Percentiles rank a stretch among this genome's conserved stretches.
phyloP scores from a whole-genome alignment of 1,140 invertebrate species.

The Drosophila ironensis region DNA sequence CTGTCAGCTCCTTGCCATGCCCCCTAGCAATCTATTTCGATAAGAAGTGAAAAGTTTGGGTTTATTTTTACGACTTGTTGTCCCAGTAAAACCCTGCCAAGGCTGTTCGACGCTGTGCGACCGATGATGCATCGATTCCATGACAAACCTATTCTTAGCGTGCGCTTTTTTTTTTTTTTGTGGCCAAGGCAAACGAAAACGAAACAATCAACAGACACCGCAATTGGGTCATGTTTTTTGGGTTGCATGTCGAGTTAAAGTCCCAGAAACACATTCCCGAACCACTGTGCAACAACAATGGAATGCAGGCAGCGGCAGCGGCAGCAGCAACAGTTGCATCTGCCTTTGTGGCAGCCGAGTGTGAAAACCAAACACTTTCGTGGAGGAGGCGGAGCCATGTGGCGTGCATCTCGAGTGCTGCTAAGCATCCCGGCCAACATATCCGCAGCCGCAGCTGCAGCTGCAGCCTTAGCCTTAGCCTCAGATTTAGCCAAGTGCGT shows the following conservation, averaged over 20 bases:
- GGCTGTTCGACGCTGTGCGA: background rate
- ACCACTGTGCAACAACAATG: conserved; percentile 17
- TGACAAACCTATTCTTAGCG: conserved; percentile 8
- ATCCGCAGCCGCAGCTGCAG: background rate
- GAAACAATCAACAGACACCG: background rate
- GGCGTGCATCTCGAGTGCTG: conserved; percentile 19
- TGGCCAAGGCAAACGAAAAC: conserved; percentile 6
- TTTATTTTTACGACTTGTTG: background rate
- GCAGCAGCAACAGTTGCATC: conserved; percentile 51
- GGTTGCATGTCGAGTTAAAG: background rate
- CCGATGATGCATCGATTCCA: conserved; percentile 1
- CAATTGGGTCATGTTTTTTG: conserved; percentile 6
- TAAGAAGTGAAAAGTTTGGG: background rate
- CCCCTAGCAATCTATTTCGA: background rate
- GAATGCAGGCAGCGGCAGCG: conserved; percentile 2
- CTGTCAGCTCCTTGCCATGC: background rate
- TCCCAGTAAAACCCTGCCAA: background rate
- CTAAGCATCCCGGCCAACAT: no score
- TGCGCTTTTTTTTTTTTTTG: background rate
- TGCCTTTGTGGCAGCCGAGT: conserved; percentile 16
- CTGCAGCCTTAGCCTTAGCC: conserved; percentile 9
- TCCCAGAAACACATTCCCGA: background rate
- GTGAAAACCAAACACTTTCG: conserved; percentile 43
- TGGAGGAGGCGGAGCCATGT: conserved; percentile 17
- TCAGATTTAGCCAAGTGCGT: conserved; percentile 22